Base-by-base conservation (phyloP, 2,797 vertebrate species). In the Dryobates pubescens region DNA sequence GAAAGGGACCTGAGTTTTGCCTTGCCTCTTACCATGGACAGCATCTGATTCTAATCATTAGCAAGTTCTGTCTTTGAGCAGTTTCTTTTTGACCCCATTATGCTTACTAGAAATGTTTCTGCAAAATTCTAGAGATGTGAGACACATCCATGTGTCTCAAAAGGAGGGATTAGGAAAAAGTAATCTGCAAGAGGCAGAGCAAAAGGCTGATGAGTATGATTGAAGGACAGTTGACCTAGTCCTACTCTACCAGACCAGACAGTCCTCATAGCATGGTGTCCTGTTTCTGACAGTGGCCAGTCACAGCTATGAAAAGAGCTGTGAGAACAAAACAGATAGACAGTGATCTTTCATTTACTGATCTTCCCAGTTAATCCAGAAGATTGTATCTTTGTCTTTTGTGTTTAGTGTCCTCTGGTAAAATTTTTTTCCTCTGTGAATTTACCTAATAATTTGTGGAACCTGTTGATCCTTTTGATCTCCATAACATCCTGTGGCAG, bases 391-490 rank as follows among this genome's bases (percentile, higher is more conserved):
- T 84, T 90, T 64, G 64, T 67, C 57, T 90, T 70, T 53, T 53
- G 68, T 78, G 34, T 57, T 69, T 70, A 43, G 43, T 78, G 57
- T 84, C 57, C 69, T 67, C 49, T 77, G 45, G 64, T 47, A 72
- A 72, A 49, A 30, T 51, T 77, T 70, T 51, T 72, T 27, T 34
- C 47, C 29, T 19, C 49, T 63, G 36, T 77, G 79, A 82, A 85
- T 93, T 82, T 91, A 68, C 85, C 58, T 82, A 68, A 87, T 68
- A 64, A 92, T 89, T 80, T 92, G 85, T 89, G 69, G 85, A 93
- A 91, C 87, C 82, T 94, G 79, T 82, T 87, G 89, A 70, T 90
- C 54, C 57, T 78, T 82, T 38, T 88, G 57, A 76, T 88, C 64
- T 72, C 24, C 4, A 1, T 36, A 73, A 90, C 77, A 64, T 86